These are phyloP conservation scores for Tenrec ecaudatus DNA, from an alignment of 2,113 vertebrate species.

Conservation along the genomic window DNA sequence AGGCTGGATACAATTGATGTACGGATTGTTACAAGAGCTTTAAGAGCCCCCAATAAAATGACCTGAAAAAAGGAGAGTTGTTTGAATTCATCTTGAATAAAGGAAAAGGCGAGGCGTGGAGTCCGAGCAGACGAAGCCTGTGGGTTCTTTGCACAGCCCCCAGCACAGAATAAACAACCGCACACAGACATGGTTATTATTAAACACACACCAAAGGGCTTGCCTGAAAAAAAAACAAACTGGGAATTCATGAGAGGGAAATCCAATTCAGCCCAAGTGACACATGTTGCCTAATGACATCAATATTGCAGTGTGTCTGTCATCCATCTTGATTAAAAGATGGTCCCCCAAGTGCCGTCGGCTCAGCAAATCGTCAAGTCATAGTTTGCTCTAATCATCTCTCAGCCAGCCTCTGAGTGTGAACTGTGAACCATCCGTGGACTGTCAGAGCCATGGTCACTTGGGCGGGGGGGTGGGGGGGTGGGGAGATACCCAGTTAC, in stretches of 20 bases:
- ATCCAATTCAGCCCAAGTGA: constrained; percentile 42
- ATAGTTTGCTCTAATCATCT: background rate
- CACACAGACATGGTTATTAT: background rate
- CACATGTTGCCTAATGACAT: constrained; percentile 8
- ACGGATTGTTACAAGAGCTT: no score
- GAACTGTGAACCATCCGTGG: background rate
- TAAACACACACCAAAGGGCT: background rate
- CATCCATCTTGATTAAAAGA: constrained; percentile 48
- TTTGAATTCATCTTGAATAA: background rate
- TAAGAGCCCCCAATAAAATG: no score
- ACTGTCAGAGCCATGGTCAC: background rate
- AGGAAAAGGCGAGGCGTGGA: background rate
- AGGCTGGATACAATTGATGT: no score
- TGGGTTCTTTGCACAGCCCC: background rate
- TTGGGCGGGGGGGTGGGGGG: background rate
- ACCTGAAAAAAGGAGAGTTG: background rate
- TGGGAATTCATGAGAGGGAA: constrained; percentile 9
- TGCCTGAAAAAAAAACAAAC: background rate
- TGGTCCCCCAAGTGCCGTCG: background rate
- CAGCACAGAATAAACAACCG: accelerated
- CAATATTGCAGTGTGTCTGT: constrained; percentile 21
- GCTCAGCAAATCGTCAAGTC: background rate
- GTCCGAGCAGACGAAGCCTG: background rate
- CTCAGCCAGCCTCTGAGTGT: background rate
- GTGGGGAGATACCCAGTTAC: no score